A percentile compares a stretch with the other conserved stretches of the same genome.
These are phyloP conservation scores for Zootermopsis nevadensis DNA, from an alignment of 2,888 invertebrate species.

Conservation along the genomic window DNA sequence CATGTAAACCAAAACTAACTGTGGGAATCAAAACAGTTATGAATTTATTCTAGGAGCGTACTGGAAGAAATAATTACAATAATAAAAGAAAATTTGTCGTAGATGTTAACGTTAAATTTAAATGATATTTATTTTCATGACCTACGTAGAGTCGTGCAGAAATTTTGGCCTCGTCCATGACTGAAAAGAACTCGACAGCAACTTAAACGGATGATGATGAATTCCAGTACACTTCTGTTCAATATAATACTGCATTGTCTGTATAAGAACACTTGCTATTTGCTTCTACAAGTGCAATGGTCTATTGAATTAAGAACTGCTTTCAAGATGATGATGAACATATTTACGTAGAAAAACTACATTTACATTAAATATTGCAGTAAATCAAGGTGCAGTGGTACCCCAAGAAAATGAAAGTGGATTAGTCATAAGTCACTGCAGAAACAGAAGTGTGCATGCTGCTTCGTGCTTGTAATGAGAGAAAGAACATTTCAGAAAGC, in stretches of 20 bases:
- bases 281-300: neutral
- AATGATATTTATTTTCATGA: too few species aligned
- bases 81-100: too few species aligned
- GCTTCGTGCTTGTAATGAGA: neutral
- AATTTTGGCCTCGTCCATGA: too few species aligned
- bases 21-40: neutral
- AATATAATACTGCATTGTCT: neutral
- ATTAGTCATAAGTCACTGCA: neutral
- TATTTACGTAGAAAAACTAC: neutral
- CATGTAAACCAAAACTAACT: neutral
- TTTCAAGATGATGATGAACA: neutral
- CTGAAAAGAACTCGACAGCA: too few species aligned
- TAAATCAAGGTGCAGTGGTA: constrained; percentile 49
- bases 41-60: neutral
- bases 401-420: constrained; percentile 35
- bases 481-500: neutral
- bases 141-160: too few species aligned
- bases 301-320: neutral
- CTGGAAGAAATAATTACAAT: neutral
- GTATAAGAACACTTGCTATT: too few species aligned
- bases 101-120: too few species aligned
- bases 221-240: constrained; percentile 2
- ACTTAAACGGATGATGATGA: too few species aligned
- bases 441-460: constrained; percentile 25
- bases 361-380: neutral